Evolutionary conservation across 2,113 vertebrate species (phyloP).

Genomic region (Atractosteus spatula): DNA sequence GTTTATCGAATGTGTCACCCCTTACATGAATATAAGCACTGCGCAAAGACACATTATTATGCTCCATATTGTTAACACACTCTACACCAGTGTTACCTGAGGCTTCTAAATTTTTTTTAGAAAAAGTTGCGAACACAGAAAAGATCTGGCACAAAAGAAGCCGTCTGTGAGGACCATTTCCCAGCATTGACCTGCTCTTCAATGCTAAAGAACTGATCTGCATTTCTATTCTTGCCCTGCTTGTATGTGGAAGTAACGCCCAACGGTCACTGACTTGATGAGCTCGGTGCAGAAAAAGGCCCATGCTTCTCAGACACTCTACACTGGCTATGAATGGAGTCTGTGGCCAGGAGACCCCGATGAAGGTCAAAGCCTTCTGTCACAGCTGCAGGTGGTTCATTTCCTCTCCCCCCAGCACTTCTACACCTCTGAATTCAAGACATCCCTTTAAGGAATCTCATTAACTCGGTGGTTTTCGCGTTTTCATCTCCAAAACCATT

Average conservation of each 20-base stretch:
- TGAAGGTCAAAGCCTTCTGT: slow-evolving; percentile 87
- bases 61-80: no score
- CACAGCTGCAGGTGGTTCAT: slow-evolving; percentile 82
- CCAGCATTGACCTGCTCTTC: slow-evolving; percentile 79
- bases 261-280: slow-evolving; percentile 74
- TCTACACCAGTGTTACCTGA: no score
- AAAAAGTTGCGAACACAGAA: slow-evolving; percentile 15
- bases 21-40: no score
- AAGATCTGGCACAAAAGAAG: slow-evolving; percentile 62
- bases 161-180: slow-evolving; percentile 75
- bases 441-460: slow-evolving; percentile 23
- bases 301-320: slow-evolving; percentile 65
- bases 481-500: slow-evolving; percentile 16
- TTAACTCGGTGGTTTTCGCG: slow-evolving; percentile 14
- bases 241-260: slow-evolving; percentile 88
- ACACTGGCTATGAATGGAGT: slow-evolving; percentile 63
- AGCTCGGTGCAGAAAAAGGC: slow-evolving; percentile 59
- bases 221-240: slow-evolving; percentile 85
- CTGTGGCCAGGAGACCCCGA: slow-evolving; percentile 66
- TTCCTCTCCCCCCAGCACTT: slow-evolving; percentile 60
- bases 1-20: no score
- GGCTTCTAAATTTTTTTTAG: no score
- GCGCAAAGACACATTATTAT: no score
- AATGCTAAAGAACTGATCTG: slow-evolving; percentile 82
- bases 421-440: slow-evolving; percentile 46